A percentile compares a stretch with the other conserved stretches of the same genome.
Evolutionary conservation across 2,888 invertebrate genomes (phyloP).

Genomic region (Dynastes hyllus): DNA sequence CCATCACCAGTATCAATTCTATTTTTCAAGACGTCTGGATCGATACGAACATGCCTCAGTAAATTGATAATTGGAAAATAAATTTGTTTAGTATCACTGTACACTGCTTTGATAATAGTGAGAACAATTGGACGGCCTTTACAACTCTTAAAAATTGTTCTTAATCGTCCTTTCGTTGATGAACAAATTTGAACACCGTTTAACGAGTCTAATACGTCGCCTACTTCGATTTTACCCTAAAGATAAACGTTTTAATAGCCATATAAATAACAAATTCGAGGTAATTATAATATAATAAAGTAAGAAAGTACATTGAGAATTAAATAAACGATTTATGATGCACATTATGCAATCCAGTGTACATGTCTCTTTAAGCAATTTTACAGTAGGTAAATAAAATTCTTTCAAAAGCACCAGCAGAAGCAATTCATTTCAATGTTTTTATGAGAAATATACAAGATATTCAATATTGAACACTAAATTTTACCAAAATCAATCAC

Average conservation of each 20-base stretch:
- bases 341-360: no score
- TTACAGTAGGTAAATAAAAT: no score
- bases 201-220: constrained; percentile 78
- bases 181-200: constrained; percentile 74
- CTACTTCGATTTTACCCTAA: constrained; percentile 76
- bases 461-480: no score
- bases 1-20: constrained; percentile 26
- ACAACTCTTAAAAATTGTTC: constrained; percentile 71
- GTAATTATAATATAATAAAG: no score
- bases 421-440: no score
- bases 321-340: no score
- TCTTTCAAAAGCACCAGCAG: no score
- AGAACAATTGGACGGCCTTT: constrained; percentile 71
- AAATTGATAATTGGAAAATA: constrained; percentile 71
- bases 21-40: constrained; percentile 57
- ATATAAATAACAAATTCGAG: background rate
- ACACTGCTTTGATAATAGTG: constrained; percentile 74
- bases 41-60: constrained; percentile 63
- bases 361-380: no score
- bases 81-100: constrained; percentile 65
- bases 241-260: constrained; percentile 33
- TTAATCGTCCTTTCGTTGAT: constrained; percentile 71
- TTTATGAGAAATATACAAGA: no score
- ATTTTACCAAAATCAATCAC: no score
- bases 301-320: no score